Evolutionary conservation across 2,888 invertebrate species (phyloP).

Genomic region (Athalia rosae): DNA sequence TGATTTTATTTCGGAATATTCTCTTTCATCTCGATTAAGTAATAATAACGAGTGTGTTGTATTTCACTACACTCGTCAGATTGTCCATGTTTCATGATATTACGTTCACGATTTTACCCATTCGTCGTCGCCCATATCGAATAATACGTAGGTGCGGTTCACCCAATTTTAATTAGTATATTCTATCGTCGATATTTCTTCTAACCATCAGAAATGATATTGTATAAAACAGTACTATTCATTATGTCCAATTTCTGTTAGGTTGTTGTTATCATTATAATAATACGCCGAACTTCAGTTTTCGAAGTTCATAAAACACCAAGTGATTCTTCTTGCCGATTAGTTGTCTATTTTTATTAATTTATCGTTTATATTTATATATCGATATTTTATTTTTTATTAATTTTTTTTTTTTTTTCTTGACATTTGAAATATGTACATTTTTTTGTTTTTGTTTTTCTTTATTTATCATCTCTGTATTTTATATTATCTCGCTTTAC

Average conservation of each 20-base stretch:
- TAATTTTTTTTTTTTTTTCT: constrained; percentile 6
- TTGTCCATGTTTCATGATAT: constrained; percentile 70
- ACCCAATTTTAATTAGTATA: constrained; percentile 43
- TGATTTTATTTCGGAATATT: constrained; percentile 47
- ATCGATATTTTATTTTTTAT: background rate
- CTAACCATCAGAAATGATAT: constrained; percentile 42
- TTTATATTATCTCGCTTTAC: constrained; percentile 50
- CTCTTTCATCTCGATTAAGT: constrained; percentile 27
- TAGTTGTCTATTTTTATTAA: constrained; percentile 16
- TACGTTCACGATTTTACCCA: constrained; percentile 51
- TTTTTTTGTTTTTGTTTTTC: background rate
- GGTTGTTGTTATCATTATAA: constrained; percentile 47
- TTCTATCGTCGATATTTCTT: constrained; percentile 20
- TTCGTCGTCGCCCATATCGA: constrained; percentile 41
- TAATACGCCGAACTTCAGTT: constrained; percentile 15
- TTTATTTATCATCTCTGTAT: constrained; percentile 56
- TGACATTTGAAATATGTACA: constrained; percentile 24
- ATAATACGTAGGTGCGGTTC: constrained; percentile 38
- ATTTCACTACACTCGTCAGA: constrained; percentile 58
- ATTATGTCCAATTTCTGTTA: background rate
- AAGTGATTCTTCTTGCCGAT: constrained; percentile 17
- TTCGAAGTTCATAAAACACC: constrained; percentile 31
- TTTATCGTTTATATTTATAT: constrained; percentile 8
- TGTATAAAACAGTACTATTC: constrained; percentile 39
- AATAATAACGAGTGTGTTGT: constrained; percentile 44